Evolutionary conservation across 2,113 vertebrate species (phyloP).

Genomic region (Lagenorhynchus albirostris): DNA sequence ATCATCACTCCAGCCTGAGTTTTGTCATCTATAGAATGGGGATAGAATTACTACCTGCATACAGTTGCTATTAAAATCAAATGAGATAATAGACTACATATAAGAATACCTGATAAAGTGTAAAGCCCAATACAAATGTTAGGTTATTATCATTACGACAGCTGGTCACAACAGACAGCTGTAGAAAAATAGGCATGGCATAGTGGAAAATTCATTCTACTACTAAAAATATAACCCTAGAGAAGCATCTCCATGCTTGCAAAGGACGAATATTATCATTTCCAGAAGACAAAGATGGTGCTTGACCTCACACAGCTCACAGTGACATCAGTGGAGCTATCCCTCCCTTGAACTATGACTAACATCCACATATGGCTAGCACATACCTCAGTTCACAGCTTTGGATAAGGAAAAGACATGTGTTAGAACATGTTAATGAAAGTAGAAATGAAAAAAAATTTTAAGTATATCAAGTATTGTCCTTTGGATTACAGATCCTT

Average conservation of each 20-base stretch:
- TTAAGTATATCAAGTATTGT: not conserved
- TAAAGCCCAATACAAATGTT: not conserved
- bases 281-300: not conserved
- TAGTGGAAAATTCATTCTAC: not conserved
- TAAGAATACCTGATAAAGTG: not conserved
- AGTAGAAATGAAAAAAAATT: not conserved
- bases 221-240: not conserved
- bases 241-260: not conserved
- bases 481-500: not conserved
- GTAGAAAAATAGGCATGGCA: not conserved
- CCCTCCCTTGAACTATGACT: too few relatives aligned
- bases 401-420: not conserved
- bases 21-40: not conserved
- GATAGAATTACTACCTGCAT: not conserved
- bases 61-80: not conserved
- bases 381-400: not conserved
- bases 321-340: not conserved
- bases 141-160: not conserved
- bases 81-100: not conserved
- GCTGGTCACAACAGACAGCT: not conserved
- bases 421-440: not conserved
- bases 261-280: not conserved
- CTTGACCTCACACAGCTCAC: not conserved
- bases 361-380: not conserved
- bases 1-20: not conserved